Percentiles rank a stretch among this genome's conserved stretches.
phyloP scores from a whole-genome alignment of 2,113 vertebrate species.

The Polypterus senegalus region DNA sequence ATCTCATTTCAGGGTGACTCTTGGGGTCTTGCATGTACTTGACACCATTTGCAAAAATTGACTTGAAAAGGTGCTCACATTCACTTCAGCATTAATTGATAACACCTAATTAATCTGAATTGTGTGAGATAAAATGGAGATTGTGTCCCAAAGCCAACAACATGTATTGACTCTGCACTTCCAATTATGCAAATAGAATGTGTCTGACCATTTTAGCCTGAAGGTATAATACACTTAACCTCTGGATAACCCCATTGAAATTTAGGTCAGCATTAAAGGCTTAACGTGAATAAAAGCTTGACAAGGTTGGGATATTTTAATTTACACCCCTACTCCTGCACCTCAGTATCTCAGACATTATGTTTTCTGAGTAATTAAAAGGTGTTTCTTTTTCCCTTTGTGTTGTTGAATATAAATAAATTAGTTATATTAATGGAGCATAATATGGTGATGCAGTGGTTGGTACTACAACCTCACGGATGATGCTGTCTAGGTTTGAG shows the following conservation, averaged over 20 bases:
- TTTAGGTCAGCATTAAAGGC: conserved; percentile 32
- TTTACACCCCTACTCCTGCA: neutral
- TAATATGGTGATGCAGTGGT: too few relatives aligned
- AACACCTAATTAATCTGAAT: conserved; percentile 71
- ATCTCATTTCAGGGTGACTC: conserved; percentile 9
- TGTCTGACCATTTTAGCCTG: conserved; percentile 36
- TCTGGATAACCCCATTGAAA: conserved; percentile 45
- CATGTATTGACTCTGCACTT: conserved; percentile 55
- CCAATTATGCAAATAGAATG: conserved; percentile 39
- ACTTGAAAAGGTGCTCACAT: conserved; percentile 47
- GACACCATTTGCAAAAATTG: conserved; percentile 32
- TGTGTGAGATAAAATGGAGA: conserved; percentile 57
- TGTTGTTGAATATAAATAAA: too few relatives aligned
- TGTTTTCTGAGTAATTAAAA: conserved; percentile 17
- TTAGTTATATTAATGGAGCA: too few relatives aligned
- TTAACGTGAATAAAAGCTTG: conserved; percentile 44
- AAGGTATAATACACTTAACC: conserved; percentile 50
- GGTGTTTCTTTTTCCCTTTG: neutral
- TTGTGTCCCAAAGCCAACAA: conserved; percentile 41
- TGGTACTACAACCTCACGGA: too few relatives aligned
- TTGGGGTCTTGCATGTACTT: conserved; percentile 25
- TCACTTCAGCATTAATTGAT: conserved; percentile 62
- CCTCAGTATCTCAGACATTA: neutral
- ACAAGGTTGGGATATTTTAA: conserved; percentile 14
- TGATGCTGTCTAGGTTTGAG: too few relatives aligned